These are phyloP conservation scores for Taenioides sp. DNA, from an alignment of 2,797 vertebrate species.

Conservation along the genomic window DNA sequence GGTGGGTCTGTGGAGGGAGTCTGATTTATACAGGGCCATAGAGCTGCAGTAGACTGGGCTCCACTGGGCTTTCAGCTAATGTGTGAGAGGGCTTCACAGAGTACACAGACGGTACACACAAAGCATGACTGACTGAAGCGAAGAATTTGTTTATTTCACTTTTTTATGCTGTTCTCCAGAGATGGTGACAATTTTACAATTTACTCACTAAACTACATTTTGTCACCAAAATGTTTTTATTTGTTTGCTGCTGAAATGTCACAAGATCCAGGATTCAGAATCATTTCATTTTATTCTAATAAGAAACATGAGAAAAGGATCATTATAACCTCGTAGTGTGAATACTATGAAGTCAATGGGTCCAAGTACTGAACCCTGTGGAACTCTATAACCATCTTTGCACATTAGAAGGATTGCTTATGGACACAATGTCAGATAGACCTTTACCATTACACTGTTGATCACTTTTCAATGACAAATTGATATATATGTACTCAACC, in stretches of 20 bases:
- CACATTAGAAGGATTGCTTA: neutral
- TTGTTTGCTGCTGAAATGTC: too few species aligned
- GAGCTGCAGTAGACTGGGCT: slow-evolving; percentile 46
- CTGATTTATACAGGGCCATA: slow-evolving; percentile 63
- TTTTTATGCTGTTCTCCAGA: neutral
- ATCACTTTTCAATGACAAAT: neutral
- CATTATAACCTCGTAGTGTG: neutral
- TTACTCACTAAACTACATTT: neutral
- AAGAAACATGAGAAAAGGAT: neutral
- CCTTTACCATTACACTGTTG: neutral
- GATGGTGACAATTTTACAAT: neutral
- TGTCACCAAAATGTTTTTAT: too few species aligned
- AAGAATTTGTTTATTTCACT: neutral
- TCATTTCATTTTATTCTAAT: neutral
- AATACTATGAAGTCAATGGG: neutral
- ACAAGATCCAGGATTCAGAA: neutral
- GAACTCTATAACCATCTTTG: neutral
- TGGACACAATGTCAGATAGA: neutral
- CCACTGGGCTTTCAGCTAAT: slow-evolving; percentile 35
- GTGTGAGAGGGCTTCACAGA: slow-evolving; percentile 15
- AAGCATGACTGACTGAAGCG: neutral
- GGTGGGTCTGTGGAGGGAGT: slow-evolving; percentile 61
- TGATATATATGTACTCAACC: neutral
- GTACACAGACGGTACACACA: neutral
- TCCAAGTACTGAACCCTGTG: neutral